Conservation (phyloP, 2,888 invertebrate genomes). For the Morpho helenor region DNA sequence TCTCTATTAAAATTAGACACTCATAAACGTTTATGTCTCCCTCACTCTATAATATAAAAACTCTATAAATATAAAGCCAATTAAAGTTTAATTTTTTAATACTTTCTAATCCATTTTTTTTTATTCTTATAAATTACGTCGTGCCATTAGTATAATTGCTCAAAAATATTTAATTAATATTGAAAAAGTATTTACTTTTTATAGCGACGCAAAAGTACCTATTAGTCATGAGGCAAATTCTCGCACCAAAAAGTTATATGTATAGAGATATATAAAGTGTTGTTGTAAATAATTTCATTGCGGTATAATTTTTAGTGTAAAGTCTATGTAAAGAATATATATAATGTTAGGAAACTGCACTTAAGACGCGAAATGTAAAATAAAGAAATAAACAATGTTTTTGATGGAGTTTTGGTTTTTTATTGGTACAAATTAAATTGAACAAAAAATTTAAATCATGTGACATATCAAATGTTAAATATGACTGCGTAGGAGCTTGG, state of each 20-base stretch:
- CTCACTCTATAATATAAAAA: no score
- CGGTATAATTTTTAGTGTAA: conserved; percentile 39
- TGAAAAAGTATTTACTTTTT: conserved; percentile 10
- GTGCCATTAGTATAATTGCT: conserved; percentile 30
- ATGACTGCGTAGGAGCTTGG: no score
- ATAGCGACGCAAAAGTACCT: conserved; percentile 10
- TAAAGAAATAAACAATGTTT: conserved; percentile 71
- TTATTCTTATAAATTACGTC: conserved; percentile 1
- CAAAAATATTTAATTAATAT: conserved; percentile 19
- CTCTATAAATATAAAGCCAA: no score
- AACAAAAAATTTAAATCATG: no score
- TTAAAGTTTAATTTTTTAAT: no score
- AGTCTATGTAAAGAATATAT: conserved; percentile 47
- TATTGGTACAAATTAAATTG: conserved; percentile 17
- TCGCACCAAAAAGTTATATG: conserved; percentile 21
- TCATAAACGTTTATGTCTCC: no score
- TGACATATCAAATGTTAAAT: no score
- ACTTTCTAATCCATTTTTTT: no score
- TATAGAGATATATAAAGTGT: conserved; percentile 15
- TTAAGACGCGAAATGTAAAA: conserved; percentile 57
- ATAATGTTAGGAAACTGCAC: conserved; percentile 54
- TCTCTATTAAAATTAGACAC: no score
- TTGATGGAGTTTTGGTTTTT: conserved; percentile 43
- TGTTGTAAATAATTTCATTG: conserved; percentile 46
- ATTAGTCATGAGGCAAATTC: conserved; percentile 5